phyloP scores from a whole-genome alignment of 2,888 invertebrate genomes.

The Torymus tubicola region DNA sequence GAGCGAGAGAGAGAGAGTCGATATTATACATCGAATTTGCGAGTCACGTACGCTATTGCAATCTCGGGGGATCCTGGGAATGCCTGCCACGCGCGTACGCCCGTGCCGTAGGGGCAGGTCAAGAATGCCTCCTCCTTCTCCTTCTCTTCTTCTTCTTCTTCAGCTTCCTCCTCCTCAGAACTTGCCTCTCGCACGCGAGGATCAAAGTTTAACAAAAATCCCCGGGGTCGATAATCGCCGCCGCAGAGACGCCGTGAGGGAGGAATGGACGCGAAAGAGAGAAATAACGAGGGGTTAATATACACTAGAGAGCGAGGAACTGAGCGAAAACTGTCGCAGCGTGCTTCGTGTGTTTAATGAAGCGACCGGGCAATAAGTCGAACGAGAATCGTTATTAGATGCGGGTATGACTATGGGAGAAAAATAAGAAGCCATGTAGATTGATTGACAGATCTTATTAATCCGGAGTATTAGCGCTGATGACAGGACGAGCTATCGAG shows the following conservation, averaged over 20 bases:
- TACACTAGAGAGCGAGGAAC: no score
- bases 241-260: not conserved
- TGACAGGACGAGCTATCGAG: not conserved
- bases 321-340: no score
- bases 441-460: constrained; percentile 36
- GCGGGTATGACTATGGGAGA: not conserved
- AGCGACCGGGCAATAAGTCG: not conserved
- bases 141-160: constrained; percentile 12
- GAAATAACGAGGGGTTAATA: not conserved
- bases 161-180: not conserved
- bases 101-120: constrained; percentile 39
- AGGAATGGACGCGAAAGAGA: not conserved
- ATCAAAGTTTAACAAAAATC: constrained; percentile 37
- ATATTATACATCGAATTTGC: constrained; percentile 60
- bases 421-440: constrained; percentile 14
- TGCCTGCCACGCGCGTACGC: constrained; percentile 53
- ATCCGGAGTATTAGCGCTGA: constrained; percentile 31
- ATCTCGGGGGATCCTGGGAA: constrained; percentile 59
- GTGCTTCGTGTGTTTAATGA: not conserved
- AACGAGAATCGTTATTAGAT: not conserved
- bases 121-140: constrained; percentile 44
- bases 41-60: constrained; percentile 60
- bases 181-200: constrained; percentile 6
- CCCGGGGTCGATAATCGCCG: constrained; percentile 8
- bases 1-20: constrained; percentile 30